These are phyloP conservation scores for Hetaerina titia DNA, from an alignment of 2,888 invertebrate genomes.

Conservation along the genomic window DNA sequence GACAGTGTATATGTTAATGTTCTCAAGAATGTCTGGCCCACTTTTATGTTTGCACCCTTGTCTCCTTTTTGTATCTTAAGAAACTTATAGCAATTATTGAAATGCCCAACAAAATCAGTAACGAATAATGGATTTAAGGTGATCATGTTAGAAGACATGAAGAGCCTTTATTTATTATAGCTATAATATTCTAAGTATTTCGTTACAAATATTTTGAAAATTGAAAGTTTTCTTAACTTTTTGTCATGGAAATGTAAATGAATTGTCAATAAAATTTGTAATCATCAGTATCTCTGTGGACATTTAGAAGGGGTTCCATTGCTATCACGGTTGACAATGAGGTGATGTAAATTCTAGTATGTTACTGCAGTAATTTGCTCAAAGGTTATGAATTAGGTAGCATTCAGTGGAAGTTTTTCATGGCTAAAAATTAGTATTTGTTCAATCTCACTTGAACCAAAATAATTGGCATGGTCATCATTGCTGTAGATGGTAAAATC, in stretches of 20 bases:
- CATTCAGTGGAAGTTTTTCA: no score
- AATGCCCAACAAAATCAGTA: slow-evolving; percentile 4
- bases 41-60: slow-evolving; percentile 2
- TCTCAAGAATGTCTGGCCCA: not conserved
- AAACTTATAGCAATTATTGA: not conserved
- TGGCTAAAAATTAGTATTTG: no score
- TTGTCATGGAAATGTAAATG: slow-evolving; percentile 54
- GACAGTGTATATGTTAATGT: not conserved
- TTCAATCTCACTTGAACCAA: no score
- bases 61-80: not conserved
- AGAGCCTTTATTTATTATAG: slow-evolving; percentile 55
- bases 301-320: not conserved
- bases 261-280: slow-evolving; percentile 51
- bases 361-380: no score
- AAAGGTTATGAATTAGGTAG: not conserved
- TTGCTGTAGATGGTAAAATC: no score
- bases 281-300: not conserved
- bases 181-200: slow-evolving; percentile 44
- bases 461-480: no score
- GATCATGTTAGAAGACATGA: slow-evolving; percentile 9
- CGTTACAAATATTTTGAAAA: slow-evolving; percentile 53
- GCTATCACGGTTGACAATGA: not conserved
- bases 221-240: slow-evolving; percentile 45
- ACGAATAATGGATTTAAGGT: slow-evolving; percentile 4
- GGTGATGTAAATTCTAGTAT: not conserved